These are phyloP conservation scores for Poecilia latipinna DNA, from an alignment of 2,113 vertebrate species.

Conservation along the genomic window DNA sequence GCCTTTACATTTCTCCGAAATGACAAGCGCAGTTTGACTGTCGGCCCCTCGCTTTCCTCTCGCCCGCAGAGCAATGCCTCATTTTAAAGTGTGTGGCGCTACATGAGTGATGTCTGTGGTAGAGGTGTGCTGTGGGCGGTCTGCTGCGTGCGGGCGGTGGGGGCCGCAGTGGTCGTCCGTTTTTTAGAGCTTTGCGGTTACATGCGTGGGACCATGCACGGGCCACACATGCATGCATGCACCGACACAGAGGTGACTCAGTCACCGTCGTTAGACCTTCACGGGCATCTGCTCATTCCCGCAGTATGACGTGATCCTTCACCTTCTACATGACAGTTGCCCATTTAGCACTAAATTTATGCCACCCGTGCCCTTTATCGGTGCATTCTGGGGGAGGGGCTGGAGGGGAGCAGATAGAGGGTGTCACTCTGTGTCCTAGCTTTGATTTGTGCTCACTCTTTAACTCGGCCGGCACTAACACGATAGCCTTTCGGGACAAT, in stretches of 20 bases:
- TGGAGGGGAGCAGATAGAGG: constrained; percentile 81
- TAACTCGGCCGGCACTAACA: constrained; percentile 69
- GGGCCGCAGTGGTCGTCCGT: constrained; percentile 19
- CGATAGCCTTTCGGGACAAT: constrained; percentile 51
- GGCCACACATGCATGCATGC: constrained; percentile 37
- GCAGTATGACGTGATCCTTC: constrained; percentile 74
- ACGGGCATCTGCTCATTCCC: constrained; percentile 75
- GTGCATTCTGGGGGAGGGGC: constrained; percentile 71
- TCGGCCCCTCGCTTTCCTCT: constrained; percentile 5
- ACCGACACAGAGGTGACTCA: constrained; percentile 59
- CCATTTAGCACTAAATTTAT: constrained; percentile 78
- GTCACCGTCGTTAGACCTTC: constrained; percentile 79
- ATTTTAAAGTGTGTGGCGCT: constrained; percentile 18
- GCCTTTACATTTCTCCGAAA: constrained; percentile 24
- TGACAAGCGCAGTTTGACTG: constrained; percentile 27
- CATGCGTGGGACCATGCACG: constrained; percentile 38
- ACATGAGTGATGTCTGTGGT: background rate
- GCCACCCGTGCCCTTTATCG: constrained; percentile 79
- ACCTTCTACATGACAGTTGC: constrained; percentile 74
- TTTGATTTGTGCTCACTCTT: constrained; percentile 74
- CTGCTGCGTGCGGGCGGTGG: constrained; percentile 45
- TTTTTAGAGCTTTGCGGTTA: constrained; percentile 27
- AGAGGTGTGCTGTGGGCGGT: constrained; percentile 23
- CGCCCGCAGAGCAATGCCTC: background rate
- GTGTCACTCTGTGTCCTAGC: constrained; percentile 81